Evolutionary conservation across 2,888 invertebrate species (phyloP).

Genomic region (Noctuana brunneofusca): DNA sequence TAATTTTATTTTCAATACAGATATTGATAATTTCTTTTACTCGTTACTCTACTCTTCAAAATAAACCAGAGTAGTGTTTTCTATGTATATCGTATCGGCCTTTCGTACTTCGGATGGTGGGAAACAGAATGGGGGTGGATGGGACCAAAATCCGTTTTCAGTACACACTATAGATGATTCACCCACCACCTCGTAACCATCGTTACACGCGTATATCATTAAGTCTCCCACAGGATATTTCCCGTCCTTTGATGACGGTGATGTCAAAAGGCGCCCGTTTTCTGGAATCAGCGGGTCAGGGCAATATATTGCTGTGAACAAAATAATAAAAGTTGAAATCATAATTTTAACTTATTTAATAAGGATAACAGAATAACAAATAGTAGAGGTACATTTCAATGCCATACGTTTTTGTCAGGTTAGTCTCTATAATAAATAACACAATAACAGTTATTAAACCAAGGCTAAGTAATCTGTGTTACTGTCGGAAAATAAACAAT

Average conservation of each 20-base stretch:
- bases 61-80: constrained; percentile 69
- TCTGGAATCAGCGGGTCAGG: constrained; percentile 88
- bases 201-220: constrained; percentile 86
- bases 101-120: constrained; percentile 61
- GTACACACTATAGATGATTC: constrained; percentile 93
- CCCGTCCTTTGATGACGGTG: constrained; percentile 66
- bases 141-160: constrained; percentile 94
- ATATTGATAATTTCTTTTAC: not conserved
- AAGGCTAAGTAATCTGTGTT: no score
- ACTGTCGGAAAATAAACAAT: no score
- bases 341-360: no score
- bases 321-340: no score
- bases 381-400: no score
- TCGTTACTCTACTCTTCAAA: constrained; percentile 51
- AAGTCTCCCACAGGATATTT: constrained; percentile 91
- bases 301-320: constrained; percentile 89
- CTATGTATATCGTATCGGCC: constrained; percentile 67
- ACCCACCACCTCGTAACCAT: constrained; percentile 78
- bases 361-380: no score
- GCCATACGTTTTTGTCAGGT: no score
- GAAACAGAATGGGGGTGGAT: constrained; percentile 91
- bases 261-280: constrained; percentile 83
- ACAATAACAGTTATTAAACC: no score
- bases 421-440: no score
- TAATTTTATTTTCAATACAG: not conserved